phyloP scores from a whole-genome alignment of 2,113 vertebrate genomes.

The Pelusios castaneus region DNA sequence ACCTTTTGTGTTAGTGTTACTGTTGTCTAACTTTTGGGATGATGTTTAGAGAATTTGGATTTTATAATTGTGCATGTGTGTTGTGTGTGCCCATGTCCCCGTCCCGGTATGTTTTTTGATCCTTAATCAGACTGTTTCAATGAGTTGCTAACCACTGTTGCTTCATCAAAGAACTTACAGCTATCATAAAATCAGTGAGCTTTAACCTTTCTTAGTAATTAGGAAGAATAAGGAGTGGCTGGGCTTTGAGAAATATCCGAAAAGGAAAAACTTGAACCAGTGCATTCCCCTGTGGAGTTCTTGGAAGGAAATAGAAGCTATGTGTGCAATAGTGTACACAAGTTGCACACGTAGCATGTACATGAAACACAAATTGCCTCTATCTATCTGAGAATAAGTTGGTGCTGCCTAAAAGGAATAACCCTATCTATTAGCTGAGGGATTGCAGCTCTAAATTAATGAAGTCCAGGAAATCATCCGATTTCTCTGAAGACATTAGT shows the following conservation, averaged over 20 bases:
- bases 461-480: neutral
- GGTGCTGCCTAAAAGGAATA: neutral
- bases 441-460: neutral
- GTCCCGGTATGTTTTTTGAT: neutral
- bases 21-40: neutral
- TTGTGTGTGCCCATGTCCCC: neutral
- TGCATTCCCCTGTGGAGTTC: neutral
- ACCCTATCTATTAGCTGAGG: neutral
- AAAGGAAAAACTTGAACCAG: neutral
- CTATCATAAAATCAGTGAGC: neutral
- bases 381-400: neutral
- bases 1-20: neutral
- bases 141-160: conserved; percentile 28
- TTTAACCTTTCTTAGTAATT: neutral
- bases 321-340: accelerated
- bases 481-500: neutral
- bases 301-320: neutral
- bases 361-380: neutral
- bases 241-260: neutral
- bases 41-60: neutral
- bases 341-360: neutral
- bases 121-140: conserved; percentile 2
- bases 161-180: conserved; percentile 17
- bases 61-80: conserved; percentile 17
- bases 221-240: neutral